Evolutionary conservation across 2,113 vertebrate species (phyloP).

Genomic region (Noctilio leporinus): DNA sequence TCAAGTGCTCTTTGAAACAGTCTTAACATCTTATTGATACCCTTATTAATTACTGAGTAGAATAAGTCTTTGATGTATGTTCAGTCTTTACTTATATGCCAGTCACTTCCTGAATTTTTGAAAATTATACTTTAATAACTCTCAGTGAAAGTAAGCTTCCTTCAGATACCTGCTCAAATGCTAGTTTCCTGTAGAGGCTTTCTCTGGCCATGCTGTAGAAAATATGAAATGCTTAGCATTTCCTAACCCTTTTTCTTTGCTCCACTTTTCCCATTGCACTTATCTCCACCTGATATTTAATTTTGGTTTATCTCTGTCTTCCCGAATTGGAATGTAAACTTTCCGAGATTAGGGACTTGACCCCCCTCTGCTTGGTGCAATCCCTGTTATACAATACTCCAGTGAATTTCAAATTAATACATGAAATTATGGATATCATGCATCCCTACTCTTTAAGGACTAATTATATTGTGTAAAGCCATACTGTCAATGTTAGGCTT

Average conservation of each 20-base stretch:
- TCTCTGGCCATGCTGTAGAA: background rate
- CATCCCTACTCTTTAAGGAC: background rate
- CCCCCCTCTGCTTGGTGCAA: background rate
- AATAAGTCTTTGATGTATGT: background rate
- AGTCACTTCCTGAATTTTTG: background rate
- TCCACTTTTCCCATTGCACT: background rate
- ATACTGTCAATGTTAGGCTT: background rate
- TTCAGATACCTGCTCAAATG: background rate
- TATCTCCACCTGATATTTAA: background rate
- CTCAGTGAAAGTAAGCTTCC: background rate
- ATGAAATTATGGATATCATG: background rate
- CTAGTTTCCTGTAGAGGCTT: background rate
- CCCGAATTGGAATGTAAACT: background rate
- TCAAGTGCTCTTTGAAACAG: background rate
- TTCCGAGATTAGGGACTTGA: background rate
- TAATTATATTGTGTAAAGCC: background rate
- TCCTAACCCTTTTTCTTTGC: background rate
- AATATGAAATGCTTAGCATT: background rate
- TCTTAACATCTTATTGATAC: background rate
- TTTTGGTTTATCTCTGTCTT: background rate
- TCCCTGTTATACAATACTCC: accelerated
- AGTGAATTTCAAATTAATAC: background rate
- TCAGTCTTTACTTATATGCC: background rate
- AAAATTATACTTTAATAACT: background rate
- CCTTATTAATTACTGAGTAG: background rate